Evolutionary conservation across 1,140 invertebrate genomes (phyloP), one percentile per base, ranked within the genome.

Genomic region (Pseudobourletiella spinata): DNA sequence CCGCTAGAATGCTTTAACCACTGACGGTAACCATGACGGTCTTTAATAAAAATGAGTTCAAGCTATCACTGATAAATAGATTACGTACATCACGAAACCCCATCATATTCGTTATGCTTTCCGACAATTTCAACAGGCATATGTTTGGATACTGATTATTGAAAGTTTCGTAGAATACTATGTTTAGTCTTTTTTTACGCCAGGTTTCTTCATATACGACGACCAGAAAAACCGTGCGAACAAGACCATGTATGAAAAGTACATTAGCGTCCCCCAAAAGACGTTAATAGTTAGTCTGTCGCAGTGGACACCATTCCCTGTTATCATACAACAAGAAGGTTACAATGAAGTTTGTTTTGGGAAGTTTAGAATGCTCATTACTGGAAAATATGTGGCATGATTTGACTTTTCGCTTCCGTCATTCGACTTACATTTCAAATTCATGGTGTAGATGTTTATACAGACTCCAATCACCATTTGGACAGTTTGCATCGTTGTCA

Each of bases 151-250:
- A n/a, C n/a, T n/a, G n/a, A n/a, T n/a, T n/a, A n/a, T n/a, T n/a
- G n/a, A n/a, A n/a, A n/a, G n/a, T n/a, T n/a, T n/a, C n/a, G n/a
- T n/a, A n/a, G n/a, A n/a, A n/a, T n/a, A n/a, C n/a, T n/a, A n/a
- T n/a, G n/a, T n/a, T n/a, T n/a, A n/a, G n/a, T n/a, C n/a, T n/a
- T n/a, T n/a, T n/a, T n/a, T n/a, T n/a, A n/a, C n/a, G n/a, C n/a
- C n/a, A n/a, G n/a, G n/a, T n/a, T n/a, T n/a, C n/a, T n/a, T n/a
- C n/a, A n/a, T n/a, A n/a, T n/a, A n/a, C n/a, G n/a, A n/a, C n/a
- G n/a, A n/a, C n/a, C n/a, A 24, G 56, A 58, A 58, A 44, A 58
- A 58, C 16, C 44, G n/a, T 32, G 35, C 56, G 24, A 58, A 58
- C 20, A 58, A 18, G 39, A 58, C 20, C 20, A 58, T 42, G 39